These are phyloP conservation scores for Cremastinae sp. DNA, from an alignment of 2,888 invertebrate genomes.

Conservation along the genomic window DNA sequence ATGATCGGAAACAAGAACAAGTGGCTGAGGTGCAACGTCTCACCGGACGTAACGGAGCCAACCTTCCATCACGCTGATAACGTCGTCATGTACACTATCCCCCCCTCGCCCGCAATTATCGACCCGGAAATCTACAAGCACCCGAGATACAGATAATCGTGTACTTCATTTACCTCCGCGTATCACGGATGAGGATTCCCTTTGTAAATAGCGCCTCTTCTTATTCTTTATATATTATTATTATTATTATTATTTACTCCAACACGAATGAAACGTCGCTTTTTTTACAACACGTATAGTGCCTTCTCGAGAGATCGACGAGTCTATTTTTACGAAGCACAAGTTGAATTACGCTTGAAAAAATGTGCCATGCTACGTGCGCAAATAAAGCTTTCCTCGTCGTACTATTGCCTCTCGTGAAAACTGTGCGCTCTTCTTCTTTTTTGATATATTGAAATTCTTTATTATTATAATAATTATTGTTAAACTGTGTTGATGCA, in stretches of 20 bases:
- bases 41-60: conserved; percentile 81
- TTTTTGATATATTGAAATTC: conserved; percentile 56
- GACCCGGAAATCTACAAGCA: conserved; percentile 78
- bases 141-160: conserved; percentile 81
- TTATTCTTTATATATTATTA: too few relatives aligned
- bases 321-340: conserved; percentile 29
- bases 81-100: conserved; percentile 80
- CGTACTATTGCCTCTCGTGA: conserved; percentile 11
- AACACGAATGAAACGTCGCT: conserved; percentile 24
- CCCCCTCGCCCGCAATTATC: conserved; percentile 81
- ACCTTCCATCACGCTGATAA: conserved; percentile 82
- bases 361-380: conserved; percentile 50
- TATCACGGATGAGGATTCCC: conserved; percentile 24
- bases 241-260: too few relatives aligned
- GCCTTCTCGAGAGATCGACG: conserved; percentile 38
- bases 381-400: conserved; percentile 44
- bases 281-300: conserved; percentile 23
- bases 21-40: conserved; percentile 83
- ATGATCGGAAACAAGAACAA: conserved; percentile 91
- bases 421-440: conserved; percentile 18
- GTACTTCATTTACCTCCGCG: conserved; percentile 3
- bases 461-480: conserved; percentile 48
- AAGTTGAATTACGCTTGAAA: conserved; percentile 23
- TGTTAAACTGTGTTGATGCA: conserved; percentile 60
- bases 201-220: conserved; percentile 53